Evolutionary conservation across 2,797 vertebrate species (phyloP).

Genomic region (Ptychobarbus kaznakovi): DNA sequence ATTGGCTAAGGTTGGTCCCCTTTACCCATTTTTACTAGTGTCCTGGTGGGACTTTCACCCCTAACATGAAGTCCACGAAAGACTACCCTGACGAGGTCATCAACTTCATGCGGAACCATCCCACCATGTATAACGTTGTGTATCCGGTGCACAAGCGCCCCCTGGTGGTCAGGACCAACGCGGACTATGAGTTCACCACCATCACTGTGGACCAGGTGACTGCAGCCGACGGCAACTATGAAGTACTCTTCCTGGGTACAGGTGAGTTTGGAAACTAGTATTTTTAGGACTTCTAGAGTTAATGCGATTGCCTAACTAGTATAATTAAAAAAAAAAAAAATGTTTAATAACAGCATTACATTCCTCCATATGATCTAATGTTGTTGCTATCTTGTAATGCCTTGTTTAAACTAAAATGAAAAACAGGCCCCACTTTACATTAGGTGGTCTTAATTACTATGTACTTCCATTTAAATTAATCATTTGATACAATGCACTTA

Average conservation of each 20-base stretch:
- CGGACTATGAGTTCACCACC: slow-evolving; percentile 96
- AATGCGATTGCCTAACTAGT: background rate
- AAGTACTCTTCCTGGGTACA: slow-evolving; percentile 98
- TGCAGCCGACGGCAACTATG: slow-evolving; percentile 96
- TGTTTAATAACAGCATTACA: background rate
- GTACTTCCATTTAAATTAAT: too few relatives aligned
- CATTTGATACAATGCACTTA: too few relatives aligned
- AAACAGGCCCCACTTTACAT: too few relatives aligned
- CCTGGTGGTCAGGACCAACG: slow-evolving; percentile 92
- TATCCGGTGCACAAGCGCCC: slow-evolving; percentile 96
- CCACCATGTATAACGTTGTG: slow-evolving; percentile 94
- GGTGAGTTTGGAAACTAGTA: slow-evolving; percentile 77
- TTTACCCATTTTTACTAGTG: slow-evolving; percentile 77
- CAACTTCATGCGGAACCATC: slow-evolving; percentile 97
- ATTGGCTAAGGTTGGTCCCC: background rate
- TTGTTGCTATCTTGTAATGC: background rate
- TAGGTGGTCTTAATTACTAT: too few relatives aligned
- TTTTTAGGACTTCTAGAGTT: background rate
- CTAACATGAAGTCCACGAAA: slow-evolving; percentile 98
- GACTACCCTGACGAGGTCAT: slow-evolving; percentile 99
- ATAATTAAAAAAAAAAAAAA: too few relatives aligned
- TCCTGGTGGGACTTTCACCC: slow-evolving; percentile 96
- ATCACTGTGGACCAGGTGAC: slow-evolving; percentile 97
- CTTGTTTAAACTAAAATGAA: background rate
- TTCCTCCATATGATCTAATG: background rate